These are phyloP conservation scores for Odontomachus brunneus DNA, from an alignment of 1,140 invertebrate genomes.

Conservation along the genomic window DNA sequence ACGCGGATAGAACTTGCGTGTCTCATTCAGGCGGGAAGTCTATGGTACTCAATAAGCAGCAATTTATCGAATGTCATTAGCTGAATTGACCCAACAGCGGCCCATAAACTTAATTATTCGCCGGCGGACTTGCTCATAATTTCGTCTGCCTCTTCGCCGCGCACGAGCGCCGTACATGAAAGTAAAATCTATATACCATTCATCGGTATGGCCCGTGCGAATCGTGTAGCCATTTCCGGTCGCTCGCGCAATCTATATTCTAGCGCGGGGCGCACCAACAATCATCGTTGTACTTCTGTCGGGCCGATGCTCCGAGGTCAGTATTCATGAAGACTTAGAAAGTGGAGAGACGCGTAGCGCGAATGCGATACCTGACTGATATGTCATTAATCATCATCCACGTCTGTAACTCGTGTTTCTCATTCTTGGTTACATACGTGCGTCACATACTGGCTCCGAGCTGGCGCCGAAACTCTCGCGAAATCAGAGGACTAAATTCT, in stretches of 20 bases:
- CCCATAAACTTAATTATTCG: conserved; percentile 18
- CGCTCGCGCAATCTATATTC: conserved; percentile 30
- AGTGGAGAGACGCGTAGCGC: conserved; percentile 54
- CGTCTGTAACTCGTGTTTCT: conserved; percentile 25
- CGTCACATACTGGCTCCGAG: conserved; percentile 9
- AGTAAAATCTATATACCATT: conserved; percentile 45
- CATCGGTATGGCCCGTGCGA: background rate
- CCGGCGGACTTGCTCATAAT: conserved; percentile 14
- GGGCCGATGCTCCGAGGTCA: conserved; percentile 40
- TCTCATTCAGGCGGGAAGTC: background rate
- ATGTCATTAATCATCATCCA: conserved; percentile 51
- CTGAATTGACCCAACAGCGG: conserved; percentile 4
- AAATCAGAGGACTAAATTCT: background rate
- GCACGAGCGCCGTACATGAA: conserved; percentile 16
- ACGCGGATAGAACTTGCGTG: background rate
- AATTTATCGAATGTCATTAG: conserved; percentile 38
- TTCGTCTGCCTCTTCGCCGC: background rate
- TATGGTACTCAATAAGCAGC: background rate
- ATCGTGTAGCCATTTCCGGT: conserved; percentile 25
- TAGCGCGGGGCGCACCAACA: background rate
- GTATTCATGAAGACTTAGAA: conserved; percentile 52
- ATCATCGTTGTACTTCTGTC: conserved; percentile 22
- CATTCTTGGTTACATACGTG: conserved; percentile 31
- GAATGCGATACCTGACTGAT: conserved; percentile 36
- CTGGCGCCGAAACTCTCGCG: background rate